Percentiles rank a stretch among this genome's conserved stretches.
These are phyloP conservation scores for Lontra canadensis DNA, from an alignment of 2,113 vertebrate genomes.

Conservation along the genomic window DNA sequence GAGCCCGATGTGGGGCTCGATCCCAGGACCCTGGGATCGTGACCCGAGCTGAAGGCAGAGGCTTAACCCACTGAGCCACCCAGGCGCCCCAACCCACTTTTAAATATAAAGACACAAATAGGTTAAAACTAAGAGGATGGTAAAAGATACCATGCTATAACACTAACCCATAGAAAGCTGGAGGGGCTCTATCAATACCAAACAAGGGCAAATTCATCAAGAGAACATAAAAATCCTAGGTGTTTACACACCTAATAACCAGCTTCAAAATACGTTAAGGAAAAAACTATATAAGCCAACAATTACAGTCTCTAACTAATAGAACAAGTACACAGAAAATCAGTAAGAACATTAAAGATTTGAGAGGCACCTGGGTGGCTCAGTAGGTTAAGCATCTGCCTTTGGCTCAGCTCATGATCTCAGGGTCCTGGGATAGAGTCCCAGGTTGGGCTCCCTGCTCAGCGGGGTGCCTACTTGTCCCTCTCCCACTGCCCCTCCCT, in stretches of 20 bases:
- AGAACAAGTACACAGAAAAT: not conserved
- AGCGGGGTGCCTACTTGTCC: not conserved
- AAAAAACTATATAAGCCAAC: not conserved
- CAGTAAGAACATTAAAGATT: not conserved
- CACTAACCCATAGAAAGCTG: not conserved
- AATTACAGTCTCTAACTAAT: not conserved
- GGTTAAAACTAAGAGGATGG: not conserved
- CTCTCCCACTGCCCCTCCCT: not conserved
- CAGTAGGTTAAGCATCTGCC: not conserved
- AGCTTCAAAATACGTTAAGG: slow-evolving; percentile 30
- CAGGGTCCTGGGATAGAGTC: not conserved
- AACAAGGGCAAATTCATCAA: not conserved
- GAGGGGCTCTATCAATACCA: not conserved
- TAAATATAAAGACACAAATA: not conserved
- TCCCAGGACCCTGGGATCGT: too few species aligned
- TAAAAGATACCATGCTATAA: not conserved
- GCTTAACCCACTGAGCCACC: too few species aligned
- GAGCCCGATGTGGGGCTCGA: too few species aligned
- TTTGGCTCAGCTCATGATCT: not conserved
- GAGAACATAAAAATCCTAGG: not conserved
- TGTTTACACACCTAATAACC: not conserved
- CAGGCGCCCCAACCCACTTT: not conserved
- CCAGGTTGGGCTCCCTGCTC: not conserved
- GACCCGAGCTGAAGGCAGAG: too few species aligned
- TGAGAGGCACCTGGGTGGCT: not conserved